Percentiles rank a stretch among this genome's conserved stretches.
Evolutionary conservation across 2,888 invertebrate genomes (phyloP).

Genomic region (Trypoxylon attenuatum): DNA sequence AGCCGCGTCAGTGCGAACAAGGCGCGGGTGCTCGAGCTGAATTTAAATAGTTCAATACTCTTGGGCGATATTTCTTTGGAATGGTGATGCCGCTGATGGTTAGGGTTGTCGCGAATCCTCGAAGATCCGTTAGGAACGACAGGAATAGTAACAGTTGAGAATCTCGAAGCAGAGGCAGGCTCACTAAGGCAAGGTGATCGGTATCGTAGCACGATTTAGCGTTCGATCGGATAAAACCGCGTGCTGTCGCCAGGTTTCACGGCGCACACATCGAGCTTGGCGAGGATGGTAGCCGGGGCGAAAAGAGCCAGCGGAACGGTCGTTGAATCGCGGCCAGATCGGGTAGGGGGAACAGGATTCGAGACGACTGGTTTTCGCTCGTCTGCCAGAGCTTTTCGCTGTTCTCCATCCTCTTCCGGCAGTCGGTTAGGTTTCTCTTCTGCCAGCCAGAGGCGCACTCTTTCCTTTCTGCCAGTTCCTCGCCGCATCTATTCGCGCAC

Average conservation of each 20-base stretch:
- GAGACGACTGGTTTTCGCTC: conserved; percentile 47
- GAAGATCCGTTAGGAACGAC: background rate
- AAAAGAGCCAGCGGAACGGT: conserved; percentile 33
- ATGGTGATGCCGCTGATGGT: too few relatives aligned
- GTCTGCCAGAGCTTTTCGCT: conserved; percentile 39
- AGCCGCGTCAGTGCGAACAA: background rate
- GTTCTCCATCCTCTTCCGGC: conserved; percentile 8
- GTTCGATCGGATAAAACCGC: conserved; percentile 4
- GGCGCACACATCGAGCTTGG: background rate
- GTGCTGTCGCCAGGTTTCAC: background rate
- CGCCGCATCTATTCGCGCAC: conserved; percentile 9
- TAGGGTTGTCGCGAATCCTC: background rate
- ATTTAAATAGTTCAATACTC: background rate
- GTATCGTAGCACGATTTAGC: background rate
- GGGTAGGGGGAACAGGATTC: conserved; percentile 22
- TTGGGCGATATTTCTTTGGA: background rate
- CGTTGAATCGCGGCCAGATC: conserved; percentile 53
- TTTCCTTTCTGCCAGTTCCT: too few relatives aligned
- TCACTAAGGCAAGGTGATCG: conserved; percentile 1
- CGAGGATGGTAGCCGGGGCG: conserved; percentile 19
- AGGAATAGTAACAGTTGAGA: background rate
- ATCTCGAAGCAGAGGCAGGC: background rate
- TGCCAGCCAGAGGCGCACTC: background rate
- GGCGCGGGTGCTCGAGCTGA: background rate
- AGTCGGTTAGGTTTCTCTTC: too few relatives aligned